phyloP scores from a whole-genome alignment of 2,888 invertebrate species.

The Nasonia oneida region DNA sequence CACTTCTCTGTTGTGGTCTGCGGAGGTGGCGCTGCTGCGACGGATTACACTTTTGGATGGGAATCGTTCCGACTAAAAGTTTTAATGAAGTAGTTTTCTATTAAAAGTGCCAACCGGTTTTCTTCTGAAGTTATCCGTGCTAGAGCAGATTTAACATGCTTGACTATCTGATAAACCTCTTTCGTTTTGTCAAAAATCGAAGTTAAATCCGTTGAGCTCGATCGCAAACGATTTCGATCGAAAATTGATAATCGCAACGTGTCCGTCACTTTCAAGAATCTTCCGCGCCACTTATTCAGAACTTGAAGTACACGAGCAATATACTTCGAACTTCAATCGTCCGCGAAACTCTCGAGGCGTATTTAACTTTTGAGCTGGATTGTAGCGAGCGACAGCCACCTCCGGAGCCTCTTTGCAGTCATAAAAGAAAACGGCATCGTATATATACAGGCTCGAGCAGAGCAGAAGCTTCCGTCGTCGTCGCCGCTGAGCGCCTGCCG shows the following conservation, averaged over 20 bases:
- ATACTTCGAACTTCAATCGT: background rate
- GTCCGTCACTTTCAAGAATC: background rate
- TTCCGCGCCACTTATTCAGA: background rate
- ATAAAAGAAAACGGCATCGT: conserved; percentile 20
- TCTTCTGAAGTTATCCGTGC: background rate
- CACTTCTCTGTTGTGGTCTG: background rate
- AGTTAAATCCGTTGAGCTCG: background rate
- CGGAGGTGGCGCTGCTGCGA: background rate
- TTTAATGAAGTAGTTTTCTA: background rate
- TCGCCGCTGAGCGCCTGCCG: conserved; percentile 13
- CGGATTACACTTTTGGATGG: background rate
- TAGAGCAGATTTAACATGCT: background rate
- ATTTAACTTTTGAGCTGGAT: conserved; percentile 2
- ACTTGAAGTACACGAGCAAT: background rate
- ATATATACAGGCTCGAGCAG: background rate
- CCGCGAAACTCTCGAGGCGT: background rate
- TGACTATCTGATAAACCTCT: background rate
- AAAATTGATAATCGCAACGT: background rate
- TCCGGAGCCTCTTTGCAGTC: background rate
- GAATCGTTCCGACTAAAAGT: background rate
- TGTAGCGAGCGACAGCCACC: background rate
- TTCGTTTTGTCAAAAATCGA: background rate
- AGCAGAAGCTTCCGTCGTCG: conserved; percentile 16
- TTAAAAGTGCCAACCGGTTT: background rate
- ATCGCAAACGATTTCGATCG: background rate